Percentiles rank a stretch among this genome's conserved stretches.
phyloP scores from a whole-genome alignment of 2,113 vertebrate species.

The Sitta europaea region DNA sequence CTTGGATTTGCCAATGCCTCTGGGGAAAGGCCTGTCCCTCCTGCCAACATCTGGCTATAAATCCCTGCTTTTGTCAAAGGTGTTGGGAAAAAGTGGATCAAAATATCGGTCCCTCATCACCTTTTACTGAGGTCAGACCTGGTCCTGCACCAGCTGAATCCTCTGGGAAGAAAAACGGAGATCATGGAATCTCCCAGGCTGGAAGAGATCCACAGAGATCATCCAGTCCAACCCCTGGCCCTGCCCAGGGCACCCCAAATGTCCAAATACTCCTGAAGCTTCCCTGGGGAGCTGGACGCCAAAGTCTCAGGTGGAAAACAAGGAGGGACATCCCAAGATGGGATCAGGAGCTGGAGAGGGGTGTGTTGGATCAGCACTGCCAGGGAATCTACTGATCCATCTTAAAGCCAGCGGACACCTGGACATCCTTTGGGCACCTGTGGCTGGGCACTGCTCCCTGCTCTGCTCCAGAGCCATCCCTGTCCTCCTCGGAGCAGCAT shows the following conservation, averaged over 20 bases:
- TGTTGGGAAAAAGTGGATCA: background rate
- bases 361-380: background rate
- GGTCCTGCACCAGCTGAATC: background rate
- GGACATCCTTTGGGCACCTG: background rate
- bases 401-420: background rate
- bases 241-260: background rate
- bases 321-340: too few relatives aligned
- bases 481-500: rapidly evolving
- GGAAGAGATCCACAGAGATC: background rate
- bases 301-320: background rate
- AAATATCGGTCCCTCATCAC: background rate
- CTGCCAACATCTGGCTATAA: background rate
- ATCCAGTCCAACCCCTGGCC: background rate
- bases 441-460: background rate
- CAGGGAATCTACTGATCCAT: background rate
- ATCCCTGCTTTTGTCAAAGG: background rate
- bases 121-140: background rate
- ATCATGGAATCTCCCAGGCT: background rate
- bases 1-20: background rate
- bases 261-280: background rate
- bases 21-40: background rate
- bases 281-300: background rate
- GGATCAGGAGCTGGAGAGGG: background rate
- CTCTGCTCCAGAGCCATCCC: rapidly evolving
- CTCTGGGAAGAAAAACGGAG: background rate